These are phyloP conservation scores for Aplocera efformata DNA, from an alignment of 2,888 invertebrate genomes.

Conservation along the genomic window DNA sequence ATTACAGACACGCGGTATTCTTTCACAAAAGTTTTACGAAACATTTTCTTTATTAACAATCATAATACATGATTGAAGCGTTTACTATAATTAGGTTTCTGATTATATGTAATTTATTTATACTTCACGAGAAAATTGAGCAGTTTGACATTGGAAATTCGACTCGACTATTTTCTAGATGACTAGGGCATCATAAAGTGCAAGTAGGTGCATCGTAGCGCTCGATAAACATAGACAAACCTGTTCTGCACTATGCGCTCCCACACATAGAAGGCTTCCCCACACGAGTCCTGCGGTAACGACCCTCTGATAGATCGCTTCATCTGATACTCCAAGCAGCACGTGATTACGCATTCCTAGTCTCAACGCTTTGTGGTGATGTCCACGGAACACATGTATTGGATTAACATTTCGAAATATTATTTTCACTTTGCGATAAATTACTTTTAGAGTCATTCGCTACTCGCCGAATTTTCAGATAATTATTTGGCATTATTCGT, in stretches of 20 bases:
- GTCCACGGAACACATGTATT: conserved; percentile 16
- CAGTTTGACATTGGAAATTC: conserved; percentile 1
- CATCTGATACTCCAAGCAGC: conserved; percentile 62
- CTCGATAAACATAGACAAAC: conserved; percentile 60
- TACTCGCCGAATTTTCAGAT: too few relatives aligned
- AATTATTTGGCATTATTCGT: background rate
- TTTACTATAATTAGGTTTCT: conserved; percentile 18
- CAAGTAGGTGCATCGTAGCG: conserved; percentile 34
- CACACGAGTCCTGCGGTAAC: conserved; percentile 60
- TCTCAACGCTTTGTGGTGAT: conserved; percentile 34
- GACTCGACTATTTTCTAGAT: conserved; percentile 5
- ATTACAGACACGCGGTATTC: conserved; percentile 45
- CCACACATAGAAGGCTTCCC: conserved; percentile 73
- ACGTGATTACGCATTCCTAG: conserved; percentile 45
- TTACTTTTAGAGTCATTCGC: too few relatives aligned
- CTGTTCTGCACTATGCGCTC: conserved; percentile 60
- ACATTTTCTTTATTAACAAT: conserved; percentile 13
- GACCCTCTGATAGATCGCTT: conserved; percentile 66
- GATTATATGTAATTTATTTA: conserved; percentile 10
- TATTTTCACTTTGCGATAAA: too few relatives aligned
- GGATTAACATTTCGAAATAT: conserved; percentile 5
- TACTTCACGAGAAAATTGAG: background rate
- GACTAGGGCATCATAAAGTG: conserved; percentile 43
- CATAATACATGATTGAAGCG: conserved; percentile 25
- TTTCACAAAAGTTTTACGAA: conserved; percentile 42